These are phyloP conservation scores for Drosophila ficusphila DNA, from an alignment of 1,140 invertebrate genomes.

Conservation along the genomic window DNA sequence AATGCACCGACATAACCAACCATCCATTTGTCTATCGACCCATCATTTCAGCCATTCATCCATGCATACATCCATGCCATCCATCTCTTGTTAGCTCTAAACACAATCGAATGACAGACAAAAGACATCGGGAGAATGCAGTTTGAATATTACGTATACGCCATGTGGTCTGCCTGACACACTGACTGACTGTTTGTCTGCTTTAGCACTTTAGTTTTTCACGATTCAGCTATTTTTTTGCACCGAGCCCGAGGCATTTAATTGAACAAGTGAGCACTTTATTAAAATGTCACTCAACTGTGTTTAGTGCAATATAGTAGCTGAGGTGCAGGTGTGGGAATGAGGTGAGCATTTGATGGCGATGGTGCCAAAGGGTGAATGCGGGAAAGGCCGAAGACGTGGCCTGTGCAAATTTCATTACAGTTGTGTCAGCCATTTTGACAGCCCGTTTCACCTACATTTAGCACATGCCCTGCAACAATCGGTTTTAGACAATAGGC, in stretches of 20 bases:
- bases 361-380: slow-evolving; percentile 1
- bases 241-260: slow-evolving; percentile 54
- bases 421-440: slow-evolving; percentile 70
- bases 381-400: slow-evolving; percentile 36
- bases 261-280: slow-evolving; percentile 82
- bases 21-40: slow-evolving; percentile 22
- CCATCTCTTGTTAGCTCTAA: slow-evolving; percentile 46
- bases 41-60: slow-evolving; percentile 20
- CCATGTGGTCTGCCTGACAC: slow-evolving; percentile 18
- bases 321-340: background rate
- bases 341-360: background rate
- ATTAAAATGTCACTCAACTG: slow-evolving; percentile 81
- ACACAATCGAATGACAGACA: slow-evolving; percentile 53
- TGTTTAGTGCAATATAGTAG: slow-evolving; percentile 39
- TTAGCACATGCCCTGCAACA: slow-evolving; percentile 34
- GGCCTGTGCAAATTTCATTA: slow-evolving; percentile 77
- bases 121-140: slow-evolving; percentile 28
- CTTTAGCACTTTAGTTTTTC: slow-evolving; percentile 61
- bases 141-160: slow-evolving; percentile 43
- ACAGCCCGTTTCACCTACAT: slow-evolving; percentile 76
- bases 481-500: background rate
- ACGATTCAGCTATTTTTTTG: slow-evolving; percentile 9
- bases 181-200: slow-evolving; percentile 36
- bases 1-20: slow-evolving; percentile 38
- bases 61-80: slow-evolving; percentile 27